Base-by-base conservation (phyloP, 2,888 invertebrate species). In the Plebejus melissa region DNA sequence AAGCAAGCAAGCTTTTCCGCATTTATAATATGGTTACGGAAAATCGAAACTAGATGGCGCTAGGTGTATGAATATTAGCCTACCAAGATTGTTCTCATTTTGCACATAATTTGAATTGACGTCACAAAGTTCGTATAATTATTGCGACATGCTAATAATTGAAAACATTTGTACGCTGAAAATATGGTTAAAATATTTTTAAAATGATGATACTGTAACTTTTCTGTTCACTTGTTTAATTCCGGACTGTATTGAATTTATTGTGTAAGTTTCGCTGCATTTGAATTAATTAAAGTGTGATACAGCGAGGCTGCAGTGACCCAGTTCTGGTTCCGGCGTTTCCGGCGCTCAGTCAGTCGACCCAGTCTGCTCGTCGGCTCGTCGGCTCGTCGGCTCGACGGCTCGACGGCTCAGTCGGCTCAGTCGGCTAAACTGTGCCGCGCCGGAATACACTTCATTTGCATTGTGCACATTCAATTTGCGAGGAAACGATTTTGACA, bases 41-140 rank as follows among this genome's bases (percentile, higher is more conserved):
- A 70, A 71, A 71, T 70, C 41, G 11, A 71, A 50, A 71, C 71
- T 71, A 71, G 71, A 71, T 71, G 71, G 71, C 71, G 71, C 28
- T 71, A 11, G 22, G 3, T 16, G 32, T 32, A 13, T 65, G 32
- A 16, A 65, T 65, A 65, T 65, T 1, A 9, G 32, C 2, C 46
- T 46, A 22, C 6, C 7, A 65, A 65, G 11, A 65, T 28, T 11
- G 7, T 32, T 28, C 11, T 22, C 4, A 28, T 65, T 28, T 65
- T 13, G 11, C 28, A 28, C 60, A 11, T 58, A 58, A 28, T 60
- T 28, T 13, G 28, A 28, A 60, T 60, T 60, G 4, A 28, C 28
- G 60, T 60, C 60, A 28, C 28, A 60, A 28, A 60, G 28, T 60
- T 60, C 9, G 28, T 11, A 22, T 6, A 1, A 41, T 6, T 54